Base-by-base conservation (phyloP, 2,797 vertebrate species). In the Tragelaphus eurycerus region DNA sequence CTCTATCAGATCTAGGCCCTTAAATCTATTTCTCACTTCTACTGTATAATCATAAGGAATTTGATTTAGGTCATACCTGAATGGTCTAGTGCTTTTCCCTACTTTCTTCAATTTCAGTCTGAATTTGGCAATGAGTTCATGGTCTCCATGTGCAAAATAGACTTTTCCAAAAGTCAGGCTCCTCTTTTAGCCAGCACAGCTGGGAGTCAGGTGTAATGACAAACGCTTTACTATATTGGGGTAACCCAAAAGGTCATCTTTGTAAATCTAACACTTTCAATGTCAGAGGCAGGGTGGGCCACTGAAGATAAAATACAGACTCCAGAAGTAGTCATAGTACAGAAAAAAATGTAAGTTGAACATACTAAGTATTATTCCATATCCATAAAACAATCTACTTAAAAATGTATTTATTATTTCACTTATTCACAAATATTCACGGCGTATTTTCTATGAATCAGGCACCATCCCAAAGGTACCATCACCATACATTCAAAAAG, bases 211-310 rank as follows among this genome's bases (percentile, higher is more conserved):
- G 90, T 43, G 64, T 86, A 95, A 83, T 23, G 27, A 79, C 52
- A 94, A 96, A 54, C 21, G 29, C 5, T 50, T 76, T 74, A 95
- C 59, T 97, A 90, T 27, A 9, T 0, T 13, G 2, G n/a, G 7
- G 21, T 96, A 62, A 93, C 59, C 74, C 62, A 87, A 95, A 83
- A 98, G 27, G 17, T 96, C 76, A 93, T 88, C 84, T 57, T 48
- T 96, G 78, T 89, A 97, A 98, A 89, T 85, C 12, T 46, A 94
- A 52, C 46, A 82, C 43, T 67, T 15, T 93, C n/a, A 86, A 54
- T 97, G 57, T 91, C 85, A 97, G 86, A 86, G 50, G 11, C 62
- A 94, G 83, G 38, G 21, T 1, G 2, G 16, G 27, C 15, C 89
- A 71, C 85, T 60, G 57, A 34, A 38, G 10, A 62, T 74, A 60